phyloP scores from a whole-genome alignment of 53 echinoderm and acorn worm genomes.

The Stichopus horrens region DNA sequence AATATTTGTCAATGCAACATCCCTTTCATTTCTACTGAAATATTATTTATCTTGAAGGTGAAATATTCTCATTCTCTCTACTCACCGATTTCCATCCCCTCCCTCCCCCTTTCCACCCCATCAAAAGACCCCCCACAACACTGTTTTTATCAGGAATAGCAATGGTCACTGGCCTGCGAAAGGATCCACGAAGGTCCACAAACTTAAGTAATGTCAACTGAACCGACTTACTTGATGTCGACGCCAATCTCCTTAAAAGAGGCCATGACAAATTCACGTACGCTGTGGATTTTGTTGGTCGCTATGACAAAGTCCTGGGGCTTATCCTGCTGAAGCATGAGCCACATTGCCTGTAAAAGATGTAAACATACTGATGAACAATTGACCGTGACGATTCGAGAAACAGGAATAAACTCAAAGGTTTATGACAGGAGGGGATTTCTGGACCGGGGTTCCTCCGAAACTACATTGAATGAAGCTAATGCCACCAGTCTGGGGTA shows the following conservation, averaged over 20 bases:
- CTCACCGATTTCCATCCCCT: no score
- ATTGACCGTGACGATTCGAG: no score
- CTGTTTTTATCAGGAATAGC: neutral
- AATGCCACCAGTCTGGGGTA: no score
- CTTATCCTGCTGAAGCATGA: conserved; percentile 89
- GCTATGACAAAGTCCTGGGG: conserved; percentile 94
- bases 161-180: neutral
- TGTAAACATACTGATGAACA: neutral
- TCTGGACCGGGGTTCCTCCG: no score
- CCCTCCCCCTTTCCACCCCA: no score
- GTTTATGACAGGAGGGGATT: no score
- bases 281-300: conserved; percentile 88
- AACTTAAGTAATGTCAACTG: neutral
- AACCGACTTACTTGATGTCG: conserved; percentile 84
- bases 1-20: no score
- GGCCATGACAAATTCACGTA: conserved; percentile 78
- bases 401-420: no score
- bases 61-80: no score
- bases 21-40: no score
- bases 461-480: no score
- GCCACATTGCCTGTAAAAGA: conserved; percentile 85
- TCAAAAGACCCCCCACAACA: neutral
- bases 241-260: conserved; percentile 79
- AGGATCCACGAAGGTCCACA: neutral
- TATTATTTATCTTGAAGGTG: no score